Base-by-base conservation (phyloP, 37 sponge, comb jelly and placozoan genomes). In the Ianthella basta region DNA sequence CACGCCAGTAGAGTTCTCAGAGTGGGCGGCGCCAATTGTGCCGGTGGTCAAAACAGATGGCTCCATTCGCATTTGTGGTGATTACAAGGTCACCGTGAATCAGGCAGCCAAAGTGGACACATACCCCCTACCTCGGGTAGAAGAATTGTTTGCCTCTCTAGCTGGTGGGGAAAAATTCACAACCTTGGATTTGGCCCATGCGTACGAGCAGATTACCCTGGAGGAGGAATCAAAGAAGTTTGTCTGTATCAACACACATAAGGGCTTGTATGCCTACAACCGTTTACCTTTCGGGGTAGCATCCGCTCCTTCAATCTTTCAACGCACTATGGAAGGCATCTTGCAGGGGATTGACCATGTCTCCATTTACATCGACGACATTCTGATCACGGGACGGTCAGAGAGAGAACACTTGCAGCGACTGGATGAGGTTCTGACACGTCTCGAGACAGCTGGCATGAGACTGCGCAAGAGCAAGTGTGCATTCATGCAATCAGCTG, bases 181-280 rank as follows among this genome's bases (percentile, higher is more conserved):
- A 0, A 75, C 37, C 23, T 36, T 75, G n/a, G 54, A 75, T 41
- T 3, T 75, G n/a, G 78, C 54, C 21, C 78, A 75, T 75, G 78
- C 78, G 23, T 75, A 75, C 54, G 3, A 23, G 25, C 78, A 75
- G 21, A 40, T 75, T 3, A 0, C 44, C 25, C 15, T 75, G 78
- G 78, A 75, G 3, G 78, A 75, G 25, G 37, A 0, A 0, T 75
- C 78, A 41, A 21, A 24, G n/a, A 2, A 75, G n/a, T 8, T 36
- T 3, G 78, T 75, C 0, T 1, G 1, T 10, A 75, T 75, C 21
- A 75, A 75, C 25, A 41, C 78, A 10, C 78, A 75, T 50, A 78
- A 78, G 79, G 79, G 79, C 8, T 10, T 78, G 36, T 78, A 13
- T 10, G 8, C 15, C 2, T 53, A 56, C 29, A 78, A 78, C 23